phyloP scores from a whole-genome alignment of 2,113 vertebrate species.

The Xiphophorus hellerii region DNA sequence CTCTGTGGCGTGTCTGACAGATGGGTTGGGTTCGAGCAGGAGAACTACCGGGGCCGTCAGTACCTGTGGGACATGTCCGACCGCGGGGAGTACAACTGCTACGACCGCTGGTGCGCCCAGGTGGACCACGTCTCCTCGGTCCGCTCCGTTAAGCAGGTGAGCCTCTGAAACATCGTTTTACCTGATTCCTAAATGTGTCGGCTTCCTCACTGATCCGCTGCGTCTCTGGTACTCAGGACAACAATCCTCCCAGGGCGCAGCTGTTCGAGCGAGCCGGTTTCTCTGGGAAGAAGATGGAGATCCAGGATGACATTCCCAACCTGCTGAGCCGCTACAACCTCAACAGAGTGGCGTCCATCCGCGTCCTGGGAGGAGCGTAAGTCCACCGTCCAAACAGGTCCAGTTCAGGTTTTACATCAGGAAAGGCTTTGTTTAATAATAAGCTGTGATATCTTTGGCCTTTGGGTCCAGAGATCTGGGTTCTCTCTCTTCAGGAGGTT shows the following conservation, averaged over 20 bases:
- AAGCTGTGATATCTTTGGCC: background rate
- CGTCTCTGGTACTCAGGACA: constrained; percentile 51
- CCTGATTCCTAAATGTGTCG: too few relatives aligned
- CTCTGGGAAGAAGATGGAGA: constrained; percentile 81
- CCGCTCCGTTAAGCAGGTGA: constrained; percentile 79
- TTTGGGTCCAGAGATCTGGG: background rate
- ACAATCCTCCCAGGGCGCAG: constrained; percentile 62
- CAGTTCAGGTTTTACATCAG: background rate
- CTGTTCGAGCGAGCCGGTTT: constrained; percentile 75
- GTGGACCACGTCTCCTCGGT: constrained; percentile 79
- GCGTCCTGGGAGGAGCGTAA: constrained; percentile 75
- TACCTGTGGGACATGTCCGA: constrained; percentile 79
- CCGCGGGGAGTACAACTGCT: constrained; percentile 81
- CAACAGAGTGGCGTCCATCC: constrained; percentile 75
- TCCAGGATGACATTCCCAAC: constrained; percentile 79
- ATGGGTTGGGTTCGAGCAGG: constrained; percentile 79
- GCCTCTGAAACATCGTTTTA: background rate
- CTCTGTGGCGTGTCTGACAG: constrained; percentile 31
- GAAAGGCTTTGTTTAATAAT: background rate
- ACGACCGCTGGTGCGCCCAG: constrained; percentile 77
- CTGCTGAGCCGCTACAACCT: constrained; percentile 78
- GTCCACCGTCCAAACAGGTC: constrained; percentile 4
- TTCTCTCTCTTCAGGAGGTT: background rate
- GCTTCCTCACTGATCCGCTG: background rate
- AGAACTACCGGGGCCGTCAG: constrained; percentile 80